Evolutionary conservation across 2,797 vertebrate species (phyloP).

Genomic region (Notoglanidium macrostoma): DNA sequence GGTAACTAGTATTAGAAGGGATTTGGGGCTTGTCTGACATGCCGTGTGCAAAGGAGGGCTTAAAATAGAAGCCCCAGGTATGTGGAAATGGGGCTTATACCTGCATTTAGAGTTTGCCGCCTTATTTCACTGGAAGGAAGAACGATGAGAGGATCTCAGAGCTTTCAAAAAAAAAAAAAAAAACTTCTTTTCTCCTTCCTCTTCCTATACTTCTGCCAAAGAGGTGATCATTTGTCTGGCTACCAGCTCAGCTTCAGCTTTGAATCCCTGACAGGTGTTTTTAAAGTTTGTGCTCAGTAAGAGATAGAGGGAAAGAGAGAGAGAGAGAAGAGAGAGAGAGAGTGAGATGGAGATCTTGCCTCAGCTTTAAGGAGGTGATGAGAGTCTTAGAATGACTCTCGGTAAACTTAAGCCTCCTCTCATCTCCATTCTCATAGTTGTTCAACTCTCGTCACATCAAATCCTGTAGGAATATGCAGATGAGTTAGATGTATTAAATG

Average conservation of each 20-base stretch:
- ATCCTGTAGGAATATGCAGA: slow-evolving; percentile 66
- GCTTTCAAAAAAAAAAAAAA: slow-evolving; percentile 62
- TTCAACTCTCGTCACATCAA: slow-evolving; percentile 71
- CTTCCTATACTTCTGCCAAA: slow-evolving; percentile 65
- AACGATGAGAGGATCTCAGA: slow-evolving; percentile 74
- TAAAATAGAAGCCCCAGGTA: slow-evolving; percentile 76
- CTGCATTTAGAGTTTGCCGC: slow-evolving; percentile 67
- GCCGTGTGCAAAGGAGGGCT: slow-evolving; percentile 74
- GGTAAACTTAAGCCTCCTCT: slow-evolving; percentile 79
- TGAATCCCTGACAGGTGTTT: slow-evolving; percentile 75
- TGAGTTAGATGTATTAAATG: slow-evolving; percentile 44
- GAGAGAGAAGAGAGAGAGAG: slow-evolving; percentile 35
- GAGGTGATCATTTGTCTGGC: slow-evolving; percentile 68
- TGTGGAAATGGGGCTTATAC: slow-evolving; percentile 74
- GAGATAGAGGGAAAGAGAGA: slow-evolving; percentile 57
- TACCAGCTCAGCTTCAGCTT: slow-evolving; percentile 70
- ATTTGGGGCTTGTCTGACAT: slow-evolving; percentile 83
- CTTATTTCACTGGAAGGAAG: slow-evolving; percentile 68
- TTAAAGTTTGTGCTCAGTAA: slow-evolving; percentile 60
- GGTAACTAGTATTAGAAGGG: slow-evolving; percentile 83
- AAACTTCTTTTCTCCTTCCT: slow-evolving; percentile 61
- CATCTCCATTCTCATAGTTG: slow-evolving; percentile 73
- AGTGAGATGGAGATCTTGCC: slow-evolving; percentile 53
- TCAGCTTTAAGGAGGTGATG: slow-evolving; percentile 67
- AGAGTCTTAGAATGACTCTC: slow-evolving; percentile 74